A percentile compares a stretch with the other conserved stretches of the same genome.
These are phyloP conservation scores for Chrosomus eos DNA, from an alignment of 2,797 vertebrate species.

Conservation along the genomic window DNA sequence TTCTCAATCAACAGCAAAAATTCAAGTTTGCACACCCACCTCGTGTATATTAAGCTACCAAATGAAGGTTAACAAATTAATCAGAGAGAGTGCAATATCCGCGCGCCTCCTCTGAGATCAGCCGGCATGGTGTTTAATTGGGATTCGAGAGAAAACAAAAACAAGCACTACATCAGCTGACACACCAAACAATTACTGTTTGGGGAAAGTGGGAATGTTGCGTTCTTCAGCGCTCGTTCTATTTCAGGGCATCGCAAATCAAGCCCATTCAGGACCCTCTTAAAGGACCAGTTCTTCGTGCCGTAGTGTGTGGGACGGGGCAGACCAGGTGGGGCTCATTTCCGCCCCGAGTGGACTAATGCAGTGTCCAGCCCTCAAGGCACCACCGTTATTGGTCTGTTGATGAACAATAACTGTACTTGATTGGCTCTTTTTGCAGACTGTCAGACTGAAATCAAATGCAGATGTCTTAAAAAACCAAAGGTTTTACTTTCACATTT, in stretches of 20 bases:
- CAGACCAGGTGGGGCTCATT: slow-evolving; percentile 29
- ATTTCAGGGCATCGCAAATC: slow-evolving; percentile 3
- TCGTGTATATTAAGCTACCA: slow-evolving; percentile 51
- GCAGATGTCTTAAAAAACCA: slow-evolving; percentile 7
- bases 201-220: slow-evolving; percentile 36
- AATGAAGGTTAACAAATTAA: slow-evolving; percentile 77
- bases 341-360: not conserved
- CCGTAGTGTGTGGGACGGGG: not conserved
- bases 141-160: slow-evolving; percentile 73
- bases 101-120: slow-evolving; percentile 77
- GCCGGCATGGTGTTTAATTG: slow-evolving; percentile 80
- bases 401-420: slow-evolving; percentile 32
- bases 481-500: not conserved
- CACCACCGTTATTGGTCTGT: not conserved
- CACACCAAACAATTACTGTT: slow-evolving; percentile 53
- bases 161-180: slow-evolving; percentile 62
- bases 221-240: not conserved
- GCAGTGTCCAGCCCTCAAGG: slow-evolving; percentile 29
- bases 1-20: slow-evolving; percentile 76
- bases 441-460: not conserved
- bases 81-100: slow-evolving; percentile 72
- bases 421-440: not conserved
- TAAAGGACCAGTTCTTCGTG: not conserved
- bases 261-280: not conserved
- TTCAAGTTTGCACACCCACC: slow-evolving; percentile 47